Conservation (phyloP, 2,888 invertebrate genomes). For the Camptogramma bilineatum region DNA sequence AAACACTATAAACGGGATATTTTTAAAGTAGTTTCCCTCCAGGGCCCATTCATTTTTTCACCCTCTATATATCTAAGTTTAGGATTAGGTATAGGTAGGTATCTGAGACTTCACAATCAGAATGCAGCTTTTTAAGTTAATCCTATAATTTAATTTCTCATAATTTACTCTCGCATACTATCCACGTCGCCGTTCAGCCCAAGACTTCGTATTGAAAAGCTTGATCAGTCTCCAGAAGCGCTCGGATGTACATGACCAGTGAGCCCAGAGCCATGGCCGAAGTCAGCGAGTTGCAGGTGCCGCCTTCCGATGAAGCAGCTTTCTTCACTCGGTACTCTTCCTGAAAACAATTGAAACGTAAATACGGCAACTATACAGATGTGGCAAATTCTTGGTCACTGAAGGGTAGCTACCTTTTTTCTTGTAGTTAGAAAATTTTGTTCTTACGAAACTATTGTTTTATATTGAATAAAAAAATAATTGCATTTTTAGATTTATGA, state of each 20-base stretch:
- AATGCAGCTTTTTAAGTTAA: neutral
- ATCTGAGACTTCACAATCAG: neutral
- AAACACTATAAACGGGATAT: no score
- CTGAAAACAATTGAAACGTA: conserved; percentile 49
- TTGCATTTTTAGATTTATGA: no score
- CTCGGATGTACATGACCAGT: conserved; percentile 70
- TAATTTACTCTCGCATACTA: neutral
- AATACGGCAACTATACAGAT: neutral
- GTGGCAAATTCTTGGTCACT: no score
- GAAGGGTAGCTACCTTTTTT: no score
- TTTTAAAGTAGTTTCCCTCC: no score
- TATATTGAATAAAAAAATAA: no score
- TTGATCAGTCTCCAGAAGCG: conserved; percentile 76
- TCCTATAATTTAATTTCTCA: conserved; percentile 1
- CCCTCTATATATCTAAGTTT: no score
- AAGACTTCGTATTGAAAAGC: conserved; percentile 79
- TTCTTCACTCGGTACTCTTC: conserved; percentile 77
- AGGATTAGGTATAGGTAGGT: neutral
- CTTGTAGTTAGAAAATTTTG: no score
- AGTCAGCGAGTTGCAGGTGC: conserved; percentile 74
- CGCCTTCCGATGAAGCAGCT: conserved; percentile 71
- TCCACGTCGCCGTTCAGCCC: conserved; percentile 21
- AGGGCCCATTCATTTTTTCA: no score
- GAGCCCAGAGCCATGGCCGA: conserved; percentile 79
- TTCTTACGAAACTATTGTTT: no score